These are phyloP conservation scores for Bradypodion pumilum DNA, from an alignment of 2,797 vertebrate species.

Conservation along the genomic window DNA sequence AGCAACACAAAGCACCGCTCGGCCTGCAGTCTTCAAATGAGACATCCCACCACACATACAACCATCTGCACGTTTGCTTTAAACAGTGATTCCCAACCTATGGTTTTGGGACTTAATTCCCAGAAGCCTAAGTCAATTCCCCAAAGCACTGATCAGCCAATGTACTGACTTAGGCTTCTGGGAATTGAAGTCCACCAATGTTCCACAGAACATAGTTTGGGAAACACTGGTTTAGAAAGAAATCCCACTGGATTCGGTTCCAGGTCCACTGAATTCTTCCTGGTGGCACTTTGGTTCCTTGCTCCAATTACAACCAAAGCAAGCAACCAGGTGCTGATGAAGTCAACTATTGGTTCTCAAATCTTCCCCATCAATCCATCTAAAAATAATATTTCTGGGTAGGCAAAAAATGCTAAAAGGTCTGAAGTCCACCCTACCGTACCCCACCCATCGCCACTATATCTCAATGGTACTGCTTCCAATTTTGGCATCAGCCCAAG, in stretches of 20 bases:
- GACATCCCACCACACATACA: neutral
- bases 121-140: no score
- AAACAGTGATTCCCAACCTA: no score
- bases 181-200: no score
- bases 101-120: no score
- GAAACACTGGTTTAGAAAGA: no score
- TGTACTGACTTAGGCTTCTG: no score
- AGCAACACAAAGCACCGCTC: neutral
- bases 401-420: no score
- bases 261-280: neutral
- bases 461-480: neutral
- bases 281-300: neutral
- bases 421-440: no score
- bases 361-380: neutral
- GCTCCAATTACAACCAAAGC: neutral
- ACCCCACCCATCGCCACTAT: neutral
- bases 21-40: neutral
- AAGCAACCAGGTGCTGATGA: neutral
- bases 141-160: no score
- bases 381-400: neutral
- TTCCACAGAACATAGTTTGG: no score
- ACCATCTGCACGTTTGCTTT: no score
- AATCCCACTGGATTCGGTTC: neutral
- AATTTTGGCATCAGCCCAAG: neutral
- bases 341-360: neutral